Base-by-base conservation (phyloP, 1,140 invertebrate genomes). In the Drosophila quadrilineata region DNA sequence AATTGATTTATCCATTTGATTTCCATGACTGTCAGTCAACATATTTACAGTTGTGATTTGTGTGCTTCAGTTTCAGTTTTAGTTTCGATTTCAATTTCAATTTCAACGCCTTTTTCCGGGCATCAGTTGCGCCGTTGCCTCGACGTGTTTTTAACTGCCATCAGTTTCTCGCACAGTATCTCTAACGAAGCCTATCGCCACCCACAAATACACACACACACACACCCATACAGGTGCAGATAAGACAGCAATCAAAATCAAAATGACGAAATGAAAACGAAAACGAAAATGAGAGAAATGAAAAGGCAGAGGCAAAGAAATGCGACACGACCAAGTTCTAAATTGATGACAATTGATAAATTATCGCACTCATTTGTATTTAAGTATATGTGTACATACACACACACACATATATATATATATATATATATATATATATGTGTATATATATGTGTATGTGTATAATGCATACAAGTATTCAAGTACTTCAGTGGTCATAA, bases 291-390 rank as follows among this genome's bases (percentile, higher is more conserved):
- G 36, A 31, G n/a, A n/a, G n/a, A n/a, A n/a, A n/a, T n/a, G n/a
- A n/a, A n/a, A n/a, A n/a, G n/a, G n/a, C n/a, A n/a, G n/a, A n/a
- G n/a, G 58, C 64, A 66, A 76, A 72, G 60, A 84, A 72, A 76
- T 58, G 64, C 56, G 48, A 72, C 63, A 71, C 72, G 50, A 38
- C 33, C n/a, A n/a, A n/a, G n/a, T n/a, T 49, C 75, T 85, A 85
- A 85, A 85, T 85, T 85, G 80, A 85, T 75, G 80, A 76, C 79
- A 85, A 85, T 85, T 85, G 79, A 85, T 85, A 85, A 85, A 85
- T 85, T 85, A 85, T 85, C 66, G 69, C 75, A 64, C 41, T 56
- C 33, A 31, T 14, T 19, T 50, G 45, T 64, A 10, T 21, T 24
- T 59, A 31, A 12, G 14, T 56, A 1, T 21, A 14, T 46, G 33